These are phyloP conservation scores for Smittia aterrima DNA, from an alignment of 2,888 invertebrate genomes.

Conservation along the genomic window DNA sequence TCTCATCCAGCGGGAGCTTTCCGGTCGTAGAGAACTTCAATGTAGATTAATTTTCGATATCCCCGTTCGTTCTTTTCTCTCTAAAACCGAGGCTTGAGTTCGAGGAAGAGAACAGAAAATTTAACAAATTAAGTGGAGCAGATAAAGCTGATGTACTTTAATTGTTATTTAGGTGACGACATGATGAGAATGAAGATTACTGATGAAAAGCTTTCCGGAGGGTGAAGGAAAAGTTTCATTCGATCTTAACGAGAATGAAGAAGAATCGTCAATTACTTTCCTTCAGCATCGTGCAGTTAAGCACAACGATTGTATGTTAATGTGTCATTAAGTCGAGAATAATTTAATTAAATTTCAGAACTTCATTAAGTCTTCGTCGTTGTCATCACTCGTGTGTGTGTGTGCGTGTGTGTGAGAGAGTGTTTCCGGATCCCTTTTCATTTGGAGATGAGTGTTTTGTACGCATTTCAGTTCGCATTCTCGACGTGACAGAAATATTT, in stretches of 20 bases:
- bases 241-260: not conserved
- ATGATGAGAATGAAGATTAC: slow-evolving; percentile 13
- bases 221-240: not conserved
- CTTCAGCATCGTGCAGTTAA: slow-evolving; percentile 4
- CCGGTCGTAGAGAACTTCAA: not conserved
- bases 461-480: no score
- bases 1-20: not conserved
- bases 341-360: slow-evolving; percentile 25
- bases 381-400: not conserved
- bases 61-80: not conserved
- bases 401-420: not conserved
- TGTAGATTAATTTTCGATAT: slow-evolving; percentile 11
- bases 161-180: slow-evolving; percentile 15
- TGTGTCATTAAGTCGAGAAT: slow-evolving; percentile 13
- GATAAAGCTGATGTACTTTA: slow-evolving; percentile 16
- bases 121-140: slow-evolving; percentile 9
- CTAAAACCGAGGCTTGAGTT: no score
- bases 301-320: slow-evolving; percentile 14
- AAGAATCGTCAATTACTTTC: not conserved
- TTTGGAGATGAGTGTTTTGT: no score
- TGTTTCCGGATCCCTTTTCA: not conserved
- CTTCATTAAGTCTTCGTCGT: slow-evolving; percentile 9
- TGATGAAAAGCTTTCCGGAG: not conserved
- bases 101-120: not conserved
- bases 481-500: no score